A percentile compares a stretch with the other conserved stretches of the same genome.
Evolutionary conservation across 2,888 invertebrate species (phyloP).

Genomic region (Amiota mariae): DNA sequence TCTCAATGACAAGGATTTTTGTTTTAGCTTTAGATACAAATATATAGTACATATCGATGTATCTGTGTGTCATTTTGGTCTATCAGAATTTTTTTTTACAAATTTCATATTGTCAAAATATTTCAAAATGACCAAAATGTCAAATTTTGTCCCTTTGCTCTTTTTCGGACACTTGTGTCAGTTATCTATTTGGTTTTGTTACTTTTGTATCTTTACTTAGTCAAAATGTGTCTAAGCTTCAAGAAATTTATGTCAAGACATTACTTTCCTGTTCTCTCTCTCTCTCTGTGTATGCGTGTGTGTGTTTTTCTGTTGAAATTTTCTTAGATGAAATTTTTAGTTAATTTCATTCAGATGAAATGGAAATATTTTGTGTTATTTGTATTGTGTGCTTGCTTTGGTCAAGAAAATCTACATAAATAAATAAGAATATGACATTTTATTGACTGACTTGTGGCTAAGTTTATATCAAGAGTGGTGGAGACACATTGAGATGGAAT

Average conservation of each 20-base stretch:
- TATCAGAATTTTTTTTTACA: neutral
- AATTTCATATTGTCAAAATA: constrained; percentile 28
- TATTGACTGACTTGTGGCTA: neutral
- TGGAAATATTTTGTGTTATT: too few relatives aligned
- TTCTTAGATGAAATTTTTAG: neutral
- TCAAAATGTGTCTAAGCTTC: neutral
- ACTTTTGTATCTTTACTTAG: neutral
- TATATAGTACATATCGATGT: too few relatives aligned
- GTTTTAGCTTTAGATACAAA: too few relatives aligned
- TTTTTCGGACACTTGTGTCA: constrained; percentile 3
- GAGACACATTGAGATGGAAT: neutral
- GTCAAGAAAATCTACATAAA: constrained; percentile 23
- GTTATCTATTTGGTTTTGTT: neutral
- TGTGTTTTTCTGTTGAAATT: neutral
- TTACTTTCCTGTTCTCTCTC: neutral
- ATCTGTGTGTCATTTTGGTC: too few relatives aligned
- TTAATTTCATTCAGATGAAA: neutral
- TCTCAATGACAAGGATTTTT: neutral
- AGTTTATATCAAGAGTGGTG: neutral
- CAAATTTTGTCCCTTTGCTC: constrained; percentile 15
- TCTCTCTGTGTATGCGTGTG: constrained; percentile 10
- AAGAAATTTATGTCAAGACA: neutral
- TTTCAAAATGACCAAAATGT: constrained; percentile 18
- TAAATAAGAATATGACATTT: constrained; percentile 20
- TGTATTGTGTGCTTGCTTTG: neutral